phyloP scores from a whole-genome alignment of 1,140 invertebrate genomes.

The Protaetia brevitarsis region DNA sequence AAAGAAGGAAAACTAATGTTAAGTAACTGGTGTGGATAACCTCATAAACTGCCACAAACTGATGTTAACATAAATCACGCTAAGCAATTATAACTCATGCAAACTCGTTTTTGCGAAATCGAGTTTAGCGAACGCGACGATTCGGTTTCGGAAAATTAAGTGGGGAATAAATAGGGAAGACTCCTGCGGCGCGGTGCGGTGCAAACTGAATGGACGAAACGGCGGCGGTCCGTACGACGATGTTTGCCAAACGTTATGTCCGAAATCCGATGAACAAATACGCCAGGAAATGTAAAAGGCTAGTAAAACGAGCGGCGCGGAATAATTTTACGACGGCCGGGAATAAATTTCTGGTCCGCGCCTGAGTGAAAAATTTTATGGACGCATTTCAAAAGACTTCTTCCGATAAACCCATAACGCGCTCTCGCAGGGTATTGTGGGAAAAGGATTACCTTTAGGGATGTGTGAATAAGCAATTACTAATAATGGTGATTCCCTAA shows the following conservation, averaged over 20 bases:
- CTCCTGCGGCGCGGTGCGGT: too few species aligned
- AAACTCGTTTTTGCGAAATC: background rate
- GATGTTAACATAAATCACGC: background rate
- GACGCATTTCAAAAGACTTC: slow-evolving; percentile 2
- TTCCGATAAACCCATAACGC: background rate
- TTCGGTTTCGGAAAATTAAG: background rate
- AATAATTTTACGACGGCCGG: slow-evolving; percentile 12
- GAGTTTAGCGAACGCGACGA: background rate
- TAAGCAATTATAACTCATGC: background rate
- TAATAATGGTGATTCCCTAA: too few species aligned
- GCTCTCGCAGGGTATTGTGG: too few species aligned
- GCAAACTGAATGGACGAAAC: too few species aligned
- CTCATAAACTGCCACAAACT: background rate
- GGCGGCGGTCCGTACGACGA: too few species aligned
- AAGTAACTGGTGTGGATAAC: background rate
- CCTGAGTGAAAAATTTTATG: slow-evolving; percentile 11
- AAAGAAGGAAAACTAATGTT: background rate
- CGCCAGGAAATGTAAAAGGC: slow-evolving; percentile 15
- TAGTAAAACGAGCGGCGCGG: slow-evolving; percentile 14
- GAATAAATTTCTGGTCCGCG: slow-evolving; percentile 11
- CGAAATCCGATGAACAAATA: slow-evolving; percentile 14
- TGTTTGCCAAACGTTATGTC: slow-evolving; percentile 14
- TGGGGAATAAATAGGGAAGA: background rate
- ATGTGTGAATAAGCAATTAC: too few species aligned
- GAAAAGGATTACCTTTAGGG: too few species aligned